Evolutionary conservation across 1,140 invertebrate genomes (phyloP), one percentile per base, ranked within the genome.

Genomic region (Ips typographus): DNA sequence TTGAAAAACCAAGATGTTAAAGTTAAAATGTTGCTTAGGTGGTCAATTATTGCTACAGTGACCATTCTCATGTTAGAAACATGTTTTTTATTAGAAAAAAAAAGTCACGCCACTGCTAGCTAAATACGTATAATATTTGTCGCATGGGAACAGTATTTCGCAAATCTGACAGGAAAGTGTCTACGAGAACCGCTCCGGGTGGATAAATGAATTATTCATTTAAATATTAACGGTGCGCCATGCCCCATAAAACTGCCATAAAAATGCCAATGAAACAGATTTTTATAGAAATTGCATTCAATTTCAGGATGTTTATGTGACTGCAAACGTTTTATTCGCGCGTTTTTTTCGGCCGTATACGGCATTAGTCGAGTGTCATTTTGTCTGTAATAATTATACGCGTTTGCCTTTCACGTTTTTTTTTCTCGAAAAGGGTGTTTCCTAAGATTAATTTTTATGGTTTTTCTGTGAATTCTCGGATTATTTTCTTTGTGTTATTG

Each of bases 191-290:
- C 53, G 59, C 57, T 52, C 57, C 60, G 36, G 57, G 44, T 53
- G 67, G 55, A 68, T 63, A 68, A 62, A 68, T 68, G 67, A 68
- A 68, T 68, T 44, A 68, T 68, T 68, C 70, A 71, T 67, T 71
- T 53, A 67, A 71, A 71, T 71, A 71, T 71, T 71, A 71, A 71
- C 65, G 64, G 70, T 71, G 70, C 64, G 51, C 70, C 64, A 67
- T 68, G 58, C 49, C 42, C 58, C 57, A 62, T 62, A 71, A 67
- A 68, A 58, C 51, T 49, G 44, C 65, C 57, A 67, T 67, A 71
- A 71, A 67, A 71, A 71, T 67, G 59, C 53, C 70, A 66, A 56
- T 58, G 60, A 47, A 52, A 63, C 56, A 49, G 70, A 71, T 71
- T 71, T 62, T 71, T 71, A 71, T 71, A 71, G 63, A 71, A 66